A percentile compares a stretch with the other conserved stretches of the same genome.
phyloP scores from a whole-genome alignment of 2,797 vertebrate species.

The Myoxocephalus aenaeus region DNA sequence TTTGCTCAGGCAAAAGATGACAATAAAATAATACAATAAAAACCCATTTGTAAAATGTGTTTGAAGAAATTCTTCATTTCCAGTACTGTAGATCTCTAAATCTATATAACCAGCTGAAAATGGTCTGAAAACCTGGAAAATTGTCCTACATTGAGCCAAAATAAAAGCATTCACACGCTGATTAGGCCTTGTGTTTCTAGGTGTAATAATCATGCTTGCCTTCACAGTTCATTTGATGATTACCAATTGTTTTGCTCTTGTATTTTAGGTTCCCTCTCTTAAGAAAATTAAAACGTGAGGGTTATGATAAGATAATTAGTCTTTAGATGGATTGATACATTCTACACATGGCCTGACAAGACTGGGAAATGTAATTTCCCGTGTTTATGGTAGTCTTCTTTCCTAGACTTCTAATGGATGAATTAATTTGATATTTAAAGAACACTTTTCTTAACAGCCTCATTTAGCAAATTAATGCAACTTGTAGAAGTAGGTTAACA shows the following conservation, averaged over 20 bases:
- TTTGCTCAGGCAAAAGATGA: neutral
- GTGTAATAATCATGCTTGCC: neutral
- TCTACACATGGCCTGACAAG: neutral
- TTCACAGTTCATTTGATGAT: neutral
- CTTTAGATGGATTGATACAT: neutral
- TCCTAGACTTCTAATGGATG: conserved; percentile 21
- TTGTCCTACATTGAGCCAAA: neutral
- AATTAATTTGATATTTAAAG: conserved; percentile 7
- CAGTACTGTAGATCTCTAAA: neutral
- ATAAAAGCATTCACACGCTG: conserved; percentile 1
- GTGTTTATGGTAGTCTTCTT: neutral
- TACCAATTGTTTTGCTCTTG: neutral
- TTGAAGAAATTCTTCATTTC: neutral
- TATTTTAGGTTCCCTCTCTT: conserved; percentile 1
- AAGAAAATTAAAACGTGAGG: neutral
- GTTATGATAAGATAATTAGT: neutral
- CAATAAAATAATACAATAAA: neutral
- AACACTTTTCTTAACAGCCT: conserved; percentile 19
- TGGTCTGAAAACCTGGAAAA: neutral
- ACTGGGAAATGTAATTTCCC: neutral
- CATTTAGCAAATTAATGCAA: conserved; percentile 19
- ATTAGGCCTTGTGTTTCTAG: neutral
- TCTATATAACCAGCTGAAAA: neutral
- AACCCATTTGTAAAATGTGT: neutral
- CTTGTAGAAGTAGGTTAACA: conserved; percentile 40